These are phyloP conservation scores for Cephalopterus ornatus DNA, from an alignment of 2,113 vertebrate genomes.

Conservation along the genomic window DNA sequence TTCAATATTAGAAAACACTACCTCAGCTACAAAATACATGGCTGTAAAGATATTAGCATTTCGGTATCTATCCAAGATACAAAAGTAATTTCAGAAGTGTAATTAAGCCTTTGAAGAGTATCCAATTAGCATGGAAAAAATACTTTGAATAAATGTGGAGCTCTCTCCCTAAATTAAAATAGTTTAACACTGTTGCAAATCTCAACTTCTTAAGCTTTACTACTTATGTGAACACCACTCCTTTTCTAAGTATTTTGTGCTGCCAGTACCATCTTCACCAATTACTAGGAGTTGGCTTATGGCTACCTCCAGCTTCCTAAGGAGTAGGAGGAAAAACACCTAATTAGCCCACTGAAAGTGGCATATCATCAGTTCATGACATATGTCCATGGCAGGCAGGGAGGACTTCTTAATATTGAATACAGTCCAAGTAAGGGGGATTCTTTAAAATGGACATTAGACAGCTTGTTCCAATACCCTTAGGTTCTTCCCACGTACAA, in stretches of 20 bases:
- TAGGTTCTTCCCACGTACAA: not conserved
- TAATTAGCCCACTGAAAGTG: not conserved
- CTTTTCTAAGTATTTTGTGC: not conserved
- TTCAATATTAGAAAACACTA: constrained; percentile 2
- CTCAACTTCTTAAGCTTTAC: constrained; percentile 22
- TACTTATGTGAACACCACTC: not conserved
- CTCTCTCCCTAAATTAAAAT: constrained; percentile 18
- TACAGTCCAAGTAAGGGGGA: not conserved
- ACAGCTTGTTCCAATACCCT: not conserved
- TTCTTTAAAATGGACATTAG: not conserved
- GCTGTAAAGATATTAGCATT: constrained; percentile 40
- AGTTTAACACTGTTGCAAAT: constrained; percentile 2
- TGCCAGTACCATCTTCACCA: not conserved
- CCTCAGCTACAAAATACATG: not conserved
- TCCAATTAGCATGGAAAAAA: constrained; percentile 51
- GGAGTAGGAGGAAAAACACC: not conserved
- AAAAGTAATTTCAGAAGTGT: constrained; percentile 58
- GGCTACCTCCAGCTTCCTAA: not conserved
- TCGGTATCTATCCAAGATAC: constrained; percentile 25
- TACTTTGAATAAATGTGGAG: not conserved
- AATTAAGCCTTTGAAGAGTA: constrained; percentile 67
- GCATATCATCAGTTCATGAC: not conserved
- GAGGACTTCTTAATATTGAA: not conserved
- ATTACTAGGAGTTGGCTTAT: not conserved
- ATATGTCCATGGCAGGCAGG: not conserved